A percentile compares a stretch with the other conserved stretches of the same genome.
phyloP scores from a whole-genome alignment of 2,888 invertebrate species.

The Acleris literana region DNA sequence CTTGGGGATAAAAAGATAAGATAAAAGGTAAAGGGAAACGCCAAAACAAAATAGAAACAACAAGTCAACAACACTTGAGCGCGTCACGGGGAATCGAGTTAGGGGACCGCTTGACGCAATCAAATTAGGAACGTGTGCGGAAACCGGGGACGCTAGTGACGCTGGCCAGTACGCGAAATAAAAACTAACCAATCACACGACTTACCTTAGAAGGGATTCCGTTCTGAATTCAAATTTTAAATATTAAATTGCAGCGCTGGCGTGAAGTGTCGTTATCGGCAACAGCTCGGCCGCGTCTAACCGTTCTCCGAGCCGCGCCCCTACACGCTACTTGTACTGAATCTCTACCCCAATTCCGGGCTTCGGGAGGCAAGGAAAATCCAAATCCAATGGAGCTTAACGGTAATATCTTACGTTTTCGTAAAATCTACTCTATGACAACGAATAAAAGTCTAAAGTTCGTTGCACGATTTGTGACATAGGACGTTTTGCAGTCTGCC shows the following conservation, averaged over 20 bases:
- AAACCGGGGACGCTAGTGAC: slow-evolving; percentile 42
- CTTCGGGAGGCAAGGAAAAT: slow-evolving; percentile 67
- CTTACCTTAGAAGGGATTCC: slow-evolving; percentile 30
- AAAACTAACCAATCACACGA: slow-evolving; percentile 59
- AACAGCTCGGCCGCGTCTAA: slow-evolving; percentile 81
- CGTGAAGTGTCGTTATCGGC: slow-evolving; percentile 73
- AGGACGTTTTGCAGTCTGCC: slow-evolving; percentile 74
- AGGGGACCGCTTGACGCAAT: slow-evolving; percentile 65
- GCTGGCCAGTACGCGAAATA: slow-evolving; percentile 28
- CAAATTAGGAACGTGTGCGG: slow-evolving; percentile 57
- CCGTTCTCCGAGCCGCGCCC: slow-evolving; percentile 84
- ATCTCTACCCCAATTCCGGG: slow-evolving; percentile 83
- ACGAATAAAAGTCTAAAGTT: slow-evolving; percentile 43
- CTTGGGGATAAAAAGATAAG: slow-evolving; percentile 41
- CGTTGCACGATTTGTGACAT: slow-evolving; percentile 42
- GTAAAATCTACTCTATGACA: slow-evolving; percentile 46
- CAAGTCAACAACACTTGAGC: slow-evolving; percentile 75
- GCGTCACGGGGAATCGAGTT: slow-evolving; percentile 68
- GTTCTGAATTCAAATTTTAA: slow-evolving; percentile 44
- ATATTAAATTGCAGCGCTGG: slow-evolving; percentile 57
- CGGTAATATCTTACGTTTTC: slow-evolving; percentile 19
- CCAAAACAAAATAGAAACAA: slow-evolving; percentile 74
- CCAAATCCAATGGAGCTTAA: slow-evolving; percentile 52
- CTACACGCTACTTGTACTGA: slow-evolving; percentile 83
- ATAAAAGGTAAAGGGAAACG: slow-evolving; percentile 54